phyloP scores from a whole-genome alignment of 2,797 vertebrate species.

The Phylloscopus collybita region DNA sequence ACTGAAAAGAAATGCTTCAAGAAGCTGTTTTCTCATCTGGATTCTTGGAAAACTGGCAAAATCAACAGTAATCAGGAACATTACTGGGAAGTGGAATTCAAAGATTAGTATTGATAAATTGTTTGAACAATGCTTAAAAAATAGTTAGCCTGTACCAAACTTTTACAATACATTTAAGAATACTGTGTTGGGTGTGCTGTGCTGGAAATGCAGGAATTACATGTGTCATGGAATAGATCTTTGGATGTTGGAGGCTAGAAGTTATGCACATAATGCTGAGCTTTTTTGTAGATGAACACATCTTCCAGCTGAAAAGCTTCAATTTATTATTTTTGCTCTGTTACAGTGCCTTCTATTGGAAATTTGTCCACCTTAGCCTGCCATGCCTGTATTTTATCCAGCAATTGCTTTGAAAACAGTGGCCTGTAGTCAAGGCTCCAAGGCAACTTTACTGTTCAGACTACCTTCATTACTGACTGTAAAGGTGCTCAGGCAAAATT shows the following conservation, averaged over 20 bases:
- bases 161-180: neutral
- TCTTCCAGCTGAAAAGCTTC: neutral
- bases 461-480: fast-evolving
- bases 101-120: neutral
- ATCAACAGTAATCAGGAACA: neutral
- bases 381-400: neutral
- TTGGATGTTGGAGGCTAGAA: neutral
- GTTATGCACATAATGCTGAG: neutral
- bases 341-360: neutral
- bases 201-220: neutral
- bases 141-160: neutral
- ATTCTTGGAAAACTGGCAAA: neutral
- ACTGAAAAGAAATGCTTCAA: neutral
- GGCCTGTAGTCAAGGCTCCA: neutral
- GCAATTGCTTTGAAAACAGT: neutral
- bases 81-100: fast-evolving
- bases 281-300: neutral
- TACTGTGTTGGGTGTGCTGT: neutral
- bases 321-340: neutral
- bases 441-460: neutral
- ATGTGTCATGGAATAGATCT: neutral
- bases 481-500: neutral
- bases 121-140: neutral
- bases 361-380: neutral
- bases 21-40: neutral